These are phyloP conservation scores for Saxicola maurus DNA, from an alignment of 2,797 vertebrate genomes.

Conservation along the genomic window DNA sequence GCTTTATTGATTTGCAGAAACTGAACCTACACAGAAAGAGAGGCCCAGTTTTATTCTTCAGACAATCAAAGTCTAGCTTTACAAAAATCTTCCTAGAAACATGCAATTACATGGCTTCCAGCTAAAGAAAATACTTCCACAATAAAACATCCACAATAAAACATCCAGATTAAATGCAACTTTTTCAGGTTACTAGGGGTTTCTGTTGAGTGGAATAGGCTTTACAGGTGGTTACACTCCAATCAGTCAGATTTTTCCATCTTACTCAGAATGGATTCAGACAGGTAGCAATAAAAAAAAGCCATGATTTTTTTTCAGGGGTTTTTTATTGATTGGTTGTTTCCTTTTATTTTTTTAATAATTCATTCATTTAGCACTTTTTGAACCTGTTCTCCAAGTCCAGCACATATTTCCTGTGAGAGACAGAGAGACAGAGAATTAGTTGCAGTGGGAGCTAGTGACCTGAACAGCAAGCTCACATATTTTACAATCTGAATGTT, in stretches of 20 bases:
- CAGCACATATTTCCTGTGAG: neutral
- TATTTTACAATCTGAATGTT: neutral
- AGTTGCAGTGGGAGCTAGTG: neutral
- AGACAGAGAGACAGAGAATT: neutral
- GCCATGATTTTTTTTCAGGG: fast-evolving
- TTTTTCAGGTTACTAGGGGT: neutral
- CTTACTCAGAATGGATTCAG: neutral
- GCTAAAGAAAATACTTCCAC: neutral
- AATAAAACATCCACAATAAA: no score
- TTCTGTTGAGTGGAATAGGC: neutral
- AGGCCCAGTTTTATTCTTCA: neutral
- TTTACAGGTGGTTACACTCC: neutral
- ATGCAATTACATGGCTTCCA: neutral
- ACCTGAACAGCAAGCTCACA: neutral
- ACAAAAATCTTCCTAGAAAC: neutral
- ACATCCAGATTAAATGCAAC: neutral
- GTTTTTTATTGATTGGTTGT: fast-evolving
- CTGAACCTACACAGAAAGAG: neutral
- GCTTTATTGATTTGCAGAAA: neutral
- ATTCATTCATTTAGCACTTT: neutral
- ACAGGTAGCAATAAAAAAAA: neutral
- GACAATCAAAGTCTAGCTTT: neutral
- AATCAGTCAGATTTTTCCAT: neutral
- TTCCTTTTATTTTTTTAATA: fast-evolving
- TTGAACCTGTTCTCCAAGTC: neutral